Evolutionary conservation across 2,797 vertebrate species (phyloP).

Genomic region (Calcarius lapponicus): DNA sequence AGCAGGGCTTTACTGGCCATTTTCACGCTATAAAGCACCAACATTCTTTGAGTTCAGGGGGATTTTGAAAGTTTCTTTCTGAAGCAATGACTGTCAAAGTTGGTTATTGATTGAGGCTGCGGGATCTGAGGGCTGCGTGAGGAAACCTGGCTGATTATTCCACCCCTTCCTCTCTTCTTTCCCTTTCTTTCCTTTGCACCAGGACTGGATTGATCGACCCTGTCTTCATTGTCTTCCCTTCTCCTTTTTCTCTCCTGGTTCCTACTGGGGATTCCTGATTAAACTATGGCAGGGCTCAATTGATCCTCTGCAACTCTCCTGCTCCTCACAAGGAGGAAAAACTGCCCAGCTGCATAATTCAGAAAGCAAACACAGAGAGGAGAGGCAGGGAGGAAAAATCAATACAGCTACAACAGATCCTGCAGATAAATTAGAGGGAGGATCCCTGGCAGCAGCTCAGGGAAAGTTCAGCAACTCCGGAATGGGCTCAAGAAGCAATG

Average conservation of each 20-base stretch:
- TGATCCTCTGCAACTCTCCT: constrained; percentile 67
- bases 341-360: constrained; percentile 75
- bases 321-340: constrained; percentile 56
- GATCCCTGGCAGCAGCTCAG: background rate
- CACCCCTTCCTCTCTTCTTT: constrained; percentile 26
- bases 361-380: constrained; percentile 70
- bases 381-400: constrained; percentile 64
- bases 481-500: background rate
- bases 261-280: constrained; percentile 75
- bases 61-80: constrained; percentile 52
- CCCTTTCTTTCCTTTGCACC: constrained; percentile 40
- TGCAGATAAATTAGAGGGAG: constrained; percentile 69
- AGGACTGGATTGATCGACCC: constrained; percentile 62
- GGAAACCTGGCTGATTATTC: constrained; percentile 39
- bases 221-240: constrained; percentile 65
- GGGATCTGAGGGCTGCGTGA: constrained; percentile 64
- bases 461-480: background rate
- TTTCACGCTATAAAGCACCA: background rate
- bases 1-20: background rate
- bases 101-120: constrained; percentile 68
- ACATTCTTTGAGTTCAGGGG: constrained; percentile 22
- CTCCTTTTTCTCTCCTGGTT: constrained; percentile 62
- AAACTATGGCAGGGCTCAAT: constrained; percentile 75
- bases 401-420: constrained; percentile 68
- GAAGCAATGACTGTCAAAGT: constrained; percentile 66